Evolutionary conservation across 2,888 invertebrate genomes (phyloP), one percentile per base, ranked within the genome.

Genomic region (Buathra laborator): DNA sequence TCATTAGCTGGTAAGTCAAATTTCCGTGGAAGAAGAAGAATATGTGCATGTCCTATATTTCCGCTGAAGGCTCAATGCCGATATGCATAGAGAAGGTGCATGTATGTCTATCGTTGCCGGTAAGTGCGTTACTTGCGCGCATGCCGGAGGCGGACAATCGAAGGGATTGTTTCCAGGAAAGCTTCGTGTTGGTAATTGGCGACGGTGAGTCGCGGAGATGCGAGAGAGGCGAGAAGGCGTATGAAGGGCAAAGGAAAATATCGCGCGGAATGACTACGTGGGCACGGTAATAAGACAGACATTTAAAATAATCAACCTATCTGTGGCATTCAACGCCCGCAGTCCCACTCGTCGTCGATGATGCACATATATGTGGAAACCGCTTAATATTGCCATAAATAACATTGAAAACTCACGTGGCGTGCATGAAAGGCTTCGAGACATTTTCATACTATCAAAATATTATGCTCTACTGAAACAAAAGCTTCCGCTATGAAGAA

Each of bases 81-180:
- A 75, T 82, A 66, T 76, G 76, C 75, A 82, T 71, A 81, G 6
- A 9, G 37, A 29, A 32, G 72, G 62, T 53, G 10, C 19, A 46
- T 56, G 76, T 72, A 67, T 44, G 64, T 72, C 81, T 67, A 64
- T 66, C 81, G 72, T 32, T 76, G 71, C 62, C 59, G 62, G 29
- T 81, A 76, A 77, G 84, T 84, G 81, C 84, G 81, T 77, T 77
- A 84, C 77, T 81, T 46, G 37, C 72, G 74, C 37, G 81, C 16
- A 81, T 59, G 81, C 84, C 78, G 72, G 76, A 67, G 87, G 81
- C 88, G 84, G 86, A 86, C 86, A 87, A 87, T 88, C 87, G 79
- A 82, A 87, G 86, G 87, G 86, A 86, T 87, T 87, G 87, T 89
- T 89, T 89, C 89, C 88, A 86, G 83, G 89, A 89, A 88, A 78